phyloP scores from a whole-genome alignment of 23 tunicate genomes.

The Trididemnum miniatum region DNA sequence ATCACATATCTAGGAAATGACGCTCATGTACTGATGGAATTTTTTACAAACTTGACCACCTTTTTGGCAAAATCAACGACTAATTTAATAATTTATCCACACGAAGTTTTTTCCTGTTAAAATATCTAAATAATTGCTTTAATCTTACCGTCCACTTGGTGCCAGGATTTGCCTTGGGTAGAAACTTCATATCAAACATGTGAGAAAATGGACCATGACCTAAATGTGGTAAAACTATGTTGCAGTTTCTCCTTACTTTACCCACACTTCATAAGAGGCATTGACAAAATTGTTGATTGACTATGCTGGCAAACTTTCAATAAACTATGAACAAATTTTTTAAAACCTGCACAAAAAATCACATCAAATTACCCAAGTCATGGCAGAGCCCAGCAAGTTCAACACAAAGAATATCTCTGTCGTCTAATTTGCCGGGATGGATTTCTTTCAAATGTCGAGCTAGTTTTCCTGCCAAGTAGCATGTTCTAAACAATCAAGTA shows the following conservation, averaged over 20 bases:
- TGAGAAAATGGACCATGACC: slow-evolving; percentile 98
- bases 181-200: slow-evolving; percentile 69
- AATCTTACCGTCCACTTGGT: slow-evolving; percentile 51
- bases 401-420: slow-evolving; percentile 73
- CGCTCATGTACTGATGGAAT: no score
- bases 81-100: no score
- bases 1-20: no score
- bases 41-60: no score
- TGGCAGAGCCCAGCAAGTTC: slow-evolving; percentile 82
- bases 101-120: no score
- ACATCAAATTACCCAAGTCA: slow-evolving; percentile 58
- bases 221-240: no score
- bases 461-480: slow-evolving; percentile 75
- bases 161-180: slow-evolving; percentile 27
- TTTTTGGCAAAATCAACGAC: no score
- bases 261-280: background rate
- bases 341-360: background rate
- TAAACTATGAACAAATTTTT: background rate
- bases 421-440: slow-evolving; percentile 33
- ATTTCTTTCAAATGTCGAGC: slow-evolving; percentile 42
- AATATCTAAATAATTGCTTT: no score
- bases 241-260: no score
- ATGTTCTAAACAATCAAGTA: slow-evolving; percentile 54
- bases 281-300: background rate
- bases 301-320: no score